Percentiles rank a stretch among this genome's conserved stretches.
Evolutionary conservation across 2,797 vertebrate genomes (phyloP).

Genomic region (Macropodus opercularis): DNA sequence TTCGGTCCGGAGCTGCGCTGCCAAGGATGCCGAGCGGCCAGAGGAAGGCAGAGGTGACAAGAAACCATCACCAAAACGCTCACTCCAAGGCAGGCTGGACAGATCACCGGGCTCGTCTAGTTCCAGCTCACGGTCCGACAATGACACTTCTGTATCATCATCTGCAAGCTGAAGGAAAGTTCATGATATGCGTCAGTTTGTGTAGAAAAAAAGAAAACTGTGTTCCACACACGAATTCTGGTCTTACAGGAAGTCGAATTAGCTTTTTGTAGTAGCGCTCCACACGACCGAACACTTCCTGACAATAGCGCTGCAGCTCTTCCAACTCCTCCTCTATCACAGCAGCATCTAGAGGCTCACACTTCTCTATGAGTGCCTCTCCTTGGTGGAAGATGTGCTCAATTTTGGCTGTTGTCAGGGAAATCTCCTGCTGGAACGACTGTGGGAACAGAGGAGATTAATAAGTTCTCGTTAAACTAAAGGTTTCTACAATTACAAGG

Average conservation of each 20-base stretch:
- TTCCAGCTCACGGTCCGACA: conserved; percentile 93
- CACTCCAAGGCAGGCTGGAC: conserved; percentile 89
- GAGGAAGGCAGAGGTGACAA: conserved; percentile 91
- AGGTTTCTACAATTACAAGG: no score
- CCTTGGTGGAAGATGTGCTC: conserved; percentile 93
- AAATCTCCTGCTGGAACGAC: conserved; percentile 98
- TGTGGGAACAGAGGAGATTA: conserved; percentile 48
- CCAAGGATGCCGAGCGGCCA: conserved; percentile 89
- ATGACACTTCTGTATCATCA: conserved; percentile 88
- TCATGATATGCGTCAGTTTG: not conserved
- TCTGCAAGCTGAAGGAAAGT: conserved; percentile 85
- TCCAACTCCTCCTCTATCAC: conserved; percentile 97
- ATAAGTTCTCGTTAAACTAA: not conserved
- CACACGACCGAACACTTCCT: conserved; percentile 96
- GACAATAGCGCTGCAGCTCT: conserved; percentile 92
- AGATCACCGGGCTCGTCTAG: conserved; percentile 89
- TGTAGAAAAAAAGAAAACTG: no score
- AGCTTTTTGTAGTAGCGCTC: conserved; percentile 96
- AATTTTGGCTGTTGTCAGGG: conserved; percentile 90
- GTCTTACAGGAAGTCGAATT: conserved; percentile 89
- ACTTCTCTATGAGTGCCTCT: conserved; percentile 93
- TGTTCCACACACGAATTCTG: no score
- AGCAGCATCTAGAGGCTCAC: conserved; percentile 92
- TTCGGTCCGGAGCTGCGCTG: conserved; percentile 88
- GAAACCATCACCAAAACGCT: conserved; percentile 82